These are phyloP conservation scores for Halichoeres trimaculatus DNA, from an alignment of 2,113 vertebrate species.

Conservation along the genomic window DNA sequence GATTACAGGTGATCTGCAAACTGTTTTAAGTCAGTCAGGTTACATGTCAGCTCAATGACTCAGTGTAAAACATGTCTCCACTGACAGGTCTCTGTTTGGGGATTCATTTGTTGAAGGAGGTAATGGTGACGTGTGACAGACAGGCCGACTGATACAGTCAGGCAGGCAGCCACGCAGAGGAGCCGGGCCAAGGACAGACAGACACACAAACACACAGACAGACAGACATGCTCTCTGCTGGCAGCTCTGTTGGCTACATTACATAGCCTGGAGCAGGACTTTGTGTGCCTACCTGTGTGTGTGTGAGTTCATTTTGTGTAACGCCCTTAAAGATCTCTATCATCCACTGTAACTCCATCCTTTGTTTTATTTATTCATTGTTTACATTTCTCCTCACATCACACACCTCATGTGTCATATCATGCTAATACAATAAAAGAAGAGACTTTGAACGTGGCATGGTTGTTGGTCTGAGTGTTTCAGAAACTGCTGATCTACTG, in stretches of 20 bases:
- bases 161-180: slow-evolving; percentile 31
- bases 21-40: slow-evolving; percentile 19
- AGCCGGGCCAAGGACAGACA: slow-evolving; percentile 18
- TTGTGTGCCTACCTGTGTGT: not conserved
- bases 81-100: slow-evolving; percentile 41
- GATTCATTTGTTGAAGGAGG: slow-evolving; percentile 30
- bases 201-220: slow-evolving; percentile 11
- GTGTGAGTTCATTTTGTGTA: not conserved
- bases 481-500: too few relatives aligned
- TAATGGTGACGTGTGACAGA: slow-evolving; percentile 13
- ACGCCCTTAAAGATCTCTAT: not conserved
- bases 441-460: too few relatives aligned
- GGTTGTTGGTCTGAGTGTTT: too few relatives aligned
- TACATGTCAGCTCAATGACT: slow-evolving; percentile 33
- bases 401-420: too few relatives aligned
- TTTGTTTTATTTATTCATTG: not conserved
- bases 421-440: too few relatives aligned
- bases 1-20: not conserved
- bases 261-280: slow-evolving; percentile 19
- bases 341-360: not conserved
- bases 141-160: slow-evolving; percentile 16
- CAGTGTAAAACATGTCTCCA: slow-evolving; percentile 32
- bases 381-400: not conserved
- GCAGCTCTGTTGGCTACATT: slow-evolving; percentile 23
- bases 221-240: slow-evolving; percentile 18